Evolutionary conservation across 2,797 vertebrate species (phyloP).

Genomic region (Platalea minor): DNA sequence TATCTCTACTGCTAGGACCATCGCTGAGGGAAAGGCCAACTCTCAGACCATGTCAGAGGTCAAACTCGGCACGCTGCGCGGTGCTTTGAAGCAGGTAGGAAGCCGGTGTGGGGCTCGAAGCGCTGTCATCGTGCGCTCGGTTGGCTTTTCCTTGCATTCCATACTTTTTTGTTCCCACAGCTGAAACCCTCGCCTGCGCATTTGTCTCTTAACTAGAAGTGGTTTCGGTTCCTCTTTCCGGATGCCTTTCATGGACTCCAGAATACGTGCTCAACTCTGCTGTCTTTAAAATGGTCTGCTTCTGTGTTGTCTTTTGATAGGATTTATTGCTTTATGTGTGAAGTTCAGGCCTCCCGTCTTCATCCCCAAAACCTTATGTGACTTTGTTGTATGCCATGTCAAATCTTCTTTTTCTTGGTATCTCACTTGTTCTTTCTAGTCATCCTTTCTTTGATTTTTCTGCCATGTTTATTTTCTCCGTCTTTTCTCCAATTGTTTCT

Average conservation of each 20-base stretch:
- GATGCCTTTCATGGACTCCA: background rate
- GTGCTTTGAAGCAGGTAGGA: constrained; percentile 19
- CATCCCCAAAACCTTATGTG: background rate
- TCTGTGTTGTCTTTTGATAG: background rate
- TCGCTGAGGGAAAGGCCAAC: background rate
- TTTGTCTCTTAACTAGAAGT: background rate
- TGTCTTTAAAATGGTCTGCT: background rate
- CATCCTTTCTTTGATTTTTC: background rate
- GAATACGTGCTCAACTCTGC: background rate
- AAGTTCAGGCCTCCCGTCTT: background rate
- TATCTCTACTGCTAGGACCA: background rate
- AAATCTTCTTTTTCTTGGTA: background rate
- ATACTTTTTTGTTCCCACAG: background rate
- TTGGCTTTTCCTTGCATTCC: background rate
- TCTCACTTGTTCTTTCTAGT: background rate
- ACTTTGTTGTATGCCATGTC: background rate
- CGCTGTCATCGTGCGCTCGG: background rate
- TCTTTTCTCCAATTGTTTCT: background rate
- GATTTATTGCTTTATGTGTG: background rate
- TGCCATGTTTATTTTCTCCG: background rate
- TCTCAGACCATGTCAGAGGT: constrained; percentile 20
- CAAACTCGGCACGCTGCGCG: background rate
- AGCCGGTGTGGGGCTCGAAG: background rate
- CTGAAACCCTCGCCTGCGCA: background rate
- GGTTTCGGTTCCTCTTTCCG: background rate